Evolutionary conservation across 37 sponge, comb jelly and placozoan species (phyloP), one percentile per base, ranked within the genome.

Genomic region (Tethya wilhelma): DNA sequence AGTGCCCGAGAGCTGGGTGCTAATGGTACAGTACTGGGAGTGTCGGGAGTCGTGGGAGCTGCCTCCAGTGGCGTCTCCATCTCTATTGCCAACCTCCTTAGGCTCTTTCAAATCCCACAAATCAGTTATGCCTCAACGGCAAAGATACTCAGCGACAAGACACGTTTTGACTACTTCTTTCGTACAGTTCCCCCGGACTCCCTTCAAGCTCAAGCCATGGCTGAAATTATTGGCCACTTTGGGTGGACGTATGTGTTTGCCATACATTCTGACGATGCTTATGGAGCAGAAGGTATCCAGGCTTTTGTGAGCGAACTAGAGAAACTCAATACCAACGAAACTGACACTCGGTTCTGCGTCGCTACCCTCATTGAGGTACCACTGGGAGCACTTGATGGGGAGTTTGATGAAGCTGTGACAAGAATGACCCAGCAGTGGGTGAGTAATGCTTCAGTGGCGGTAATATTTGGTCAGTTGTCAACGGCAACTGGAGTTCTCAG

Each of bases 121-220:
- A 77, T 94, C 19, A 84, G 88, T 29, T 91, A 88, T 73, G 86
- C 83, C 20, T 82, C 92, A 19, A 92, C 95, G 20, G 67, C 79
- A 26, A 38, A 34, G 0, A 0, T 77, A 5, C 78, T 94, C 17
- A 91, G 92, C 56, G 92, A 94, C 63, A 86, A 81, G 32, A 75
- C 65, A 2, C 39, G 79, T 4, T 94, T 84, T 69, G 75, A 68
- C 9, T 94, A 84, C 64, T 94, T 94, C 75, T 75, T 94, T 31
- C 93, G 95, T n/a, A 88, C 88, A n/a, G 44, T 92, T 31, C 92
- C 95, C 38, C 86, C 95, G 12, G 95, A 94, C 71, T 49, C 29
- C 7, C 75, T 86, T 41, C 95, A 94, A 42, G 83, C 92, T 17
- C 31, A 32, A 59, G 95, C 89, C 41, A 79, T 94, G 70, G 82